phyloP scores from a whole-genome alignment of 2,888 invertebrate species.

The Cantharis nigra region DNA sequence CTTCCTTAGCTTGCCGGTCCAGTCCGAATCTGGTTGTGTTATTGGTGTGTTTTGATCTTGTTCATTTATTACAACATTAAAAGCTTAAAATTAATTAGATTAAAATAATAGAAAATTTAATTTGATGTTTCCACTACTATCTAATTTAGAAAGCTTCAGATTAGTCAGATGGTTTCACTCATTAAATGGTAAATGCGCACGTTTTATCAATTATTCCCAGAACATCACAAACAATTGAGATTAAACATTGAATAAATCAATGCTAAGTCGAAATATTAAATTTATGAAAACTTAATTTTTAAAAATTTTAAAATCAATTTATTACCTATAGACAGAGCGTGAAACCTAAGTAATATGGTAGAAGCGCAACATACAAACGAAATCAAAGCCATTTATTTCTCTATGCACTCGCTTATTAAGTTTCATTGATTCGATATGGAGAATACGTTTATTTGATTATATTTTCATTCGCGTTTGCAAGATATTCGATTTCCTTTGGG shows the following conservation, averaged over 20 bases:
- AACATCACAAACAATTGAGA: background rate
- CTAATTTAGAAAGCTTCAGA: background rate
- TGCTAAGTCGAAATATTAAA: background rate
- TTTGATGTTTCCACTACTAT: background rate
- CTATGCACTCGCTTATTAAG: slow-evolving; percentile 41
- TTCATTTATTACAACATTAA: too few relatives aligned
- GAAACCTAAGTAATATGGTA: background rate
- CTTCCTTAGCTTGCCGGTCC: too few relatives aligned
- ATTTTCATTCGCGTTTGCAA: slow-evolving; percentile 47
- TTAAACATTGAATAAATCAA: background rate
- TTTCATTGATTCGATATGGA: slow-evolving; percentile 46
- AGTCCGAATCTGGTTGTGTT: too few relatives aligned
- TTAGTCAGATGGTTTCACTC: background rate
- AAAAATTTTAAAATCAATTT: background rate
- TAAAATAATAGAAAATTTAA: background rate
- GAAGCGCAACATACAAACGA: slow-evolving; percentile 1
- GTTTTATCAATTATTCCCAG: background rate
- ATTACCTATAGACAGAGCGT: background rate
- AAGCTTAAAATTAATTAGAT: too few relatives aligned
- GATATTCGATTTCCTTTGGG: slow-evolving; percentile 49
- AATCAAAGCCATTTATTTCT: slow-evolving; percentile 26
- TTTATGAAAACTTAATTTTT: background rate
- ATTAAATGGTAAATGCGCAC: background rate
- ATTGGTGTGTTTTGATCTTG: too few relatives aligned
- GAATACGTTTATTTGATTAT: slow-evolving; percentile 50